Evolutionary conservation across 1,140 invertebrate genomes (phyloP).

Genomic region (Leguminivora glycinivorella): DNA sequence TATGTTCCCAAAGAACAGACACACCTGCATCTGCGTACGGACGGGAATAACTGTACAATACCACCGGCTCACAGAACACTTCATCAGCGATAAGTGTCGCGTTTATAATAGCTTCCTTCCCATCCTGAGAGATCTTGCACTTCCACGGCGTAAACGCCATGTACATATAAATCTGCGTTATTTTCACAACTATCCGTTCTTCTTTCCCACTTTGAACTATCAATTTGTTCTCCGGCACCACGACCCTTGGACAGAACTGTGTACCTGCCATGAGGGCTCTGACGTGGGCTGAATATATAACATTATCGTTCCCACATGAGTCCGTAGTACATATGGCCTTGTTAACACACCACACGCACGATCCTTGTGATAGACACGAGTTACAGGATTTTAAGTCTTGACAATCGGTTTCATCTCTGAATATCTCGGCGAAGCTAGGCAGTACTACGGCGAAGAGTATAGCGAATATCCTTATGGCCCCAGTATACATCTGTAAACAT

Average conservation of each 20-base stretch:
- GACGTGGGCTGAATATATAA: slow-evolving; percentile 52
- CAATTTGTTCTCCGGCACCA: slow-evolving; percentile 40
- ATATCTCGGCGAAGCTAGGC: not conserved
- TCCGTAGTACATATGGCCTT: slow-evolving; percentile 62
- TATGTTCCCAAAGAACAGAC: slow-evolving; percentile 60
- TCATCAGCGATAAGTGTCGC: slow-evolving; percentile 51
- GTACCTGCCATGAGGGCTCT: slow-evolving; percentile 55
- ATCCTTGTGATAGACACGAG: slow-evolving; percentile 45
- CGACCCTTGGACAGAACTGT: slow-evolving; percentile 57
- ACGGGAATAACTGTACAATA: slow-evolving; percentile 51
- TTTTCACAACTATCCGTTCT: slow-evolving; percentile 48
- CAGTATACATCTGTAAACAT: not conserved
- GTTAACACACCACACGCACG: slow-evolving; percentile 60
- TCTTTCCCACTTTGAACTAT: slow-evolving; percentile 51
- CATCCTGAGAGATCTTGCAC: slow-evolving; percentile 54
- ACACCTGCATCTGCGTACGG: slow-evolving; percentile 48
- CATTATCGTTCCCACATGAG: slow-evolving; percentile 62
- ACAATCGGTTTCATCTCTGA: slow-evolving; percentile 40
- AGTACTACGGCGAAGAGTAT: not conserved
- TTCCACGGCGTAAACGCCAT: slow-evolving; percentile 70
- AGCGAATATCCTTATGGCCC: not conserved
- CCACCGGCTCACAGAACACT: slow-evolving; percentile 56
- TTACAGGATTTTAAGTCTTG: slow-evolving; percentile 45
- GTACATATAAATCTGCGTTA: slow-evolving; percentile 64
- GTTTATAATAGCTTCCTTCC: slow-evolving; percentile 42